A percentile compares a stretch with the other conserved stretches of the same genome.
phyloP scores from a whole-genome alignment of 2,888 invertebrate species.

The Pyrocoelia pectoralis region DNA sequence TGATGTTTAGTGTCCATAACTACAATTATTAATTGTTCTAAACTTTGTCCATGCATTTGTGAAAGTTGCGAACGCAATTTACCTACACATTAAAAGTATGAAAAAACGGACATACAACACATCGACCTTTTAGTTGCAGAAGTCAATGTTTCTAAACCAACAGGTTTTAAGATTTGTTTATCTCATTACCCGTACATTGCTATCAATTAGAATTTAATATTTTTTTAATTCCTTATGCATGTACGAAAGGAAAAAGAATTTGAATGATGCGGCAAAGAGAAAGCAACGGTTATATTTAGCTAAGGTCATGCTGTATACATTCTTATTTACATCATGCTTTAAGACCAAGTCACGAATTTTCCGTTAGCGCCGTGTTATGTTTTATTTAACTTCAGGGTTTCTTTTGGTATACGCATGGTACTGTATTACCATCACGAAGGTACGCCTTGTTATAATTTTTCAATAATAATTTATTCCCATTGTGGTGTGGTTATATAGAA shows the following conservation, averaged over 20 bases:
- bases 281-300: constrained; percentile 36
- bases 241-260: constrained; percentile 20
- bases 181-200: background rate
- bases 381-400: constrained; percentile 20
- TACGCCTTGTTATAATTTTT: no score
- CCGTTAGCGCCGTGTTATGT: constrained; percentile 32
- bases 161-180: background rate
- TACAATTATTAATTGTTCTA: no score
- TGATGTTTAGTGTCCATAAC: no score
- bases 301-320: constrained; percentile 26
- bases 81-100: no score
- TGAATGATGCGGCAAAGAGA: constrained; percentile 30
- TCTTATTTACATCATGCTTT: constrained; percentile 16
- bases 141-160: background rate
- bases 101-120: background rate
- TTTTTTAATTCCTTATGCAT: background rate
- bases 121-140: background rate
- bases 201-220: background rate
- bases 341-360: constrained; percentile 33
- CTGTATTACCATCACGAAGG: background rate
- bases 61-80: background rate
- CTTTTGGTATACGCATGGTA: background rate
- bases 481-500: background rate
- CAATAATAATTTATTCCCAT: no score
- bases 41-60: no score